These are phyloP conservation scores for Isurus oxyrinchus DNA, from an alignment of 2,113 vertebrate genomes.

Conservation along the genomic window DNA sequence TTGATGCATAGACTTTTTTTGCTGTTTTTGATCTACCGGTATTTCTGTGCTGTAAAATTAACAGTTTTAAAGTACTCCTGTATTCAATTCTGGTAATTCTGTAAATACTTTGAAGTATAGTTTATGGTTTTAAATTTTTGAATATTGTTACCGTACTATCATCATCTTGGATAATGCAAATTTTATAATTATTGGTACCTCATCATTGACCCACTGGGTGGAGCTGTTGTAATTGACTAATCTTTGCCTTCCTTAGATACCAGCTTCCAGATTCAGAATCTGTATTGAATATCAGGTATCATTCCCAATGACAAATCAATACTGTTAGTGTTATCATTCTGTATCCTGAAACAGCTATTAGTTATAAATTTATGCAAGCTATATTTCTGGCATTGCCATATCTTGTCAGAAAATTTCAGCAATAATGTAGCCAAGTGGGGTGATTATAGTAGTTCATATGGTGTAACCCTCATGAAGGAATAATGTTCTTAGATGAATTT, in stretches of 20 bases:
- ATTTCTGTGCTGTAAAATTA: neutral
- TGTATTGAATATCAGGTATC: neutral
- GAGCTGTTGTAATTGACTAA: neutral
- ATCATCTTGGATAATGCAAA: neutral
- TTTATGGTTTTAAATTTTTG: neutral
- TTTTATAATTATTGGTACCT: neutral
- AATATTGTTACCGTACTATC: neutral
- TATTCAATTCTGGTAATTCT: neutral
- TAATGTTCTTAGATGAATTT: neutral
- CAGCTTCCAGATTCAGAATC: neutral
- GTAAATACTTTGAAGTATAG: neutral
- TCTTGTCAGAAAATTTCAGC: neutral
- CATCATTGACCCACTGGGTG: neutral
- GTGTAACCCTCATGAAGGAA: neutral
- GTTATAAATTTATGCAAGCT: neutral
- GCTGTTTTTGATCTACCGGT: conserved; percentile 13
- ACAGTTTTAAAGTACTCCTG: neutral
- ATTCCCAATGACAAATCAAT: neutral
- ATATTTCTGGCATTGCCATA: neutral
- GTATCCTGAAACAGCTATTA: neutral
- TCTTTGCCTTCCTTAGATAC: neutral
- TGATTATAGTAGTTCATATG: neutral
- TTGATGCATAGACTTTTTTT: neutral
- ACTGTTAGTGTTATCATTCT: neutral
- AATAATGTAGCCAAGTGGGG: too few relatives aligned